Base-by-base conservation (phyloP, 2,113 vertebrate genomes). In the Scartelaos histophorus region DNA sequence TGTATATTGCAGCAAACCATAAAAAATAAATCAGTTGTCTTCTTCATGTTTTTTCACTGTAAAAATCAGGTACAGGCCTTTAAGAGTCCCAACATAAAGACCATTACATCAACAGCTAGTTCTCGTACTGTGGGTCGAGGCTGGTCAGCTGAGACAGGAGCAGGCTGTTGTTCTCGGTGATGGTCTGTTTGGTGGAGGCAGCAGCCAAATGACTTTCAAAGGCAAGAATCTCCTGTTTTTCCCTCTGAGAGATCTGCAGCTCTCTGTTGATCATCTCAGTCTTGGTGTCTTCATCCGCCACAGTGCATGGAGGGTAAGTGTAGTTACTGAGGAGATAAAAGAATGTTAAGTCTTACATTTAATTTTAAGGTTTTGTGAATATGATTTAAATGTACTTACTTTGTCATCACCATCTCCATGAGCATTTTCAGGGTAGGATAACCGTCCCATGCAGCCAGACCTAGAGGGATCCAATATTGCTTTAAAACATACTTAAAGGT, bases 361-460 rank as follows among this genome's bases (percentile, higher is more conserved):
- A 60, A 61, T 9, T 35, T 24, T 24, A 13, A 24, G 58, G 49
- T 34, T 34, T 25, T 29, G 62, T 56, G 49, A 15, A 1, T 5
- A 19, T 70, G 35, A 16, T 2, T 3, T 43, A 25, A 6, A 1
- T 38, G 45, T 13, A 66, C 92, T 90, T 81, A 99, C 98, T 99
- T 99, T 60, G 98, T 99, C 97, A 99, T 99, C 71, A 97, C 98
- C 97, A 99, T 99, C 85, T 99, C 98, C 98, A 99, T 99, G 34
- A 99, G 96, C 98, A 99, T 99, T 92, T 98, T 99, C 12, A 99
- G 88, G 0, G 97, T 97, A 0, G 97, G 97, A 78, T 99, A 98
- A 58, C 97, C 96, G 68, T 99, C 97, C 98, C 98, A 99, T 0
- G 98, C 97, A 43, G 96, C 95, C 84, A 97, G 81, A 71, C 98